These are phyloP conservation scores for Plestiodon gilberti DNA, from an alignment of 2,113 vertebrate genomes.

Conservation along the genomic window DNA sequence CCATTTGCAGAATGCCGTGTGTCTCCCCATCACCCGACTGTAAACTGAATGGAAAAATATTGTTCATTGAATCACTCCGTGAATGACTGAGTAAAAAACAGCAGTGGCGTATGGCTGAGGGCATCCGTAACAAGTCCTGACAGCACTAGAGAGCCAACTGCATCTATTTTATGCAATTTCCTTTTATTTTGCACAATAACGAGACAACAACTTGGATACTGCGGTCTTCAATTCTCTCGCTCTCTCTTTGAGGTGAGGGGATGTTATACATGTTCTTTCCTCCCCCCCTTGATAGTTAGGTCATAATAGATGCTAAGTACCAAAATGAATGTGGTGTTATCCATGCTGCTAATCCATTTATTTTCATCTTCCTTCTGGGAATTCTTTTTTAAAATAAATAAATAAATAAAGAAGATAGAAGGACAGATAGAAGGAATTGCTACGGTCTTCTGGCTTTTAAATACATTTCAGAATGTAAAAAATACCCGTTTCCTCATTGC, in stretches of 20 bases:
- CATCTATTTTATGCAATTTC: background rate
- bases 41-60: background rate
- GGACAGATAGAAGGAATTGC: background rate
- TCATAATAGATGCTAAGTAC: background rate
- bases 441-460: background rate
- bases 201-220: background rate
- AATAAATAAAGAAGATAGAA: background rate
- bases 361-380: background rate
- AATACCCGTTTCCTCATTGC: background rate
- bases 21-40: background rate
- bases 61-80: background rate
- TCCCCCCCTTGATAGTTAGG: rapidly evolving
- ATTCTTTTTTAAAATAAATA: background rate
- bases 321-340: background rate
- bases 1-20: background rate
- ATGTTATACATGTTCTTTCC: background rate
- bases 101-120: background rate
- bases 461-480: no score
- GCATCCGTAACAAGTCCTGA: conserved; percentile 6
- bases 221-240: background rate
- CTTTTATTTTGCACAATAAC: conserved; percentile 32
- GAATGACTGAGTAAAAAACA: background rate
- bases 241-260: background rate
- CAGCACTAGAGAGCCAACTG: background rate
- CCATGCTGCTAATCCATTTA: background rate